Conservation (phyloP, 2,888 invertebrate species). For the Copidosoma aretas region DNA sequence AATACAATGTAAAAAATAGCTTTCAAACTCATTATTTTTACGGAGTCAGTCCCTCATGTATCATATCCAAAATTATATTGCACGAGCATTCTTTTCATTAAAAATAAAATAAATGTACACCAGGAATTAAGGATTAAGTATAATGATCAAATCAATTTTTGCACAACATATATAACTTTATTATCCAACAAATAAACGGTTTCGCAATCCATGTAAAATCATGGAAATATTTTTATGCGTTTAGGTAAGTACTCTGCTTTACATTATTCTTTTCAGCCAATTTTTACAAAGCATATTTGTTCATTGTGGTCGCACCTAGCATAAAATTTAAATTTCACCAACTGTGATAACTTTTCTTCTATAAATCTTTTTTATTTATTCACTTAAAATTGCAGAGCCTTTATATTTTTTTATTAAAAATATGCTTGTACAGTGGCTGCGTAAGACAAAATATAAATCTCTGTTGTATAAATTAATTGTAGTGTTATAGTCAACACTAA, state of each 20-base stretch:
- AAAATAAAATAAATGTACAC: background rate
- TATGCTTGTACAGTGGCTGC: slow-evolving; percentile 24
- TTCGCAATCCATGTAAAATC: slow-evolving; percentile 1
- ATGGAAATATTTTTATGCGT: slow-evolving; percentile 23
- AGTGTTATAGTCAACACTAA: slow-evolving; percentile 11
- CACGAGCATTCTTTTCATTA: background rate
- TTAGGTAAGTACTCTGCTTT: background rate
- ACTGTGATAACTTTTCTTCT: slow-evolving; percentile 23
- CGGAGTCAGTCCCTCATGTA: background rate
- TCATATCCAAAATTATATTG: background rate
- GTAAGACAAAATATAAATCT: slow-evolving; percentile 36
- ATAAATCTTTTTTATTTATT: slow-evolving; percentile 6
- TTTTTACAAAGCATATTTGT: slow-evolving; percentile 4
- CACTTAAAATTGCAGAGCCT: slow-evolving; percentile 24
- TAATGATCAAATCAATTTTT: background rate
- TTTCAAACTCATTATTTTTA: background rate
- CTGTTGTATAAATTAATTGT: slow-evolving; percentile 33
- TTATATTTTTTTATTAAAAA: slow-evolving; percentile 30
- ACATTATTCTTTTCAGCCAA: background rate
- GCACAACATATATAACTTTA: slow-evolving; percentile 31
- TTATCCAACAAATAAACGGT: slow-evolving; percentile 22
- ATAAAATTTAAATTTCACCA: slow-evolving; percentile 34
- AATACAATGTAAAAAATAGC: too few species aligned
- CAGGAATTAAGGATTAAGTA: background rate
- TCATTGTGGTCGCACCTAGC: slow-evolving; percentile 6